Evolutionary conservation across 2,888 invertebrate genomes (phyloP), one percentile per base, ranked within the genome.

Genomic region (Petrophora chlorosata): DNA sequence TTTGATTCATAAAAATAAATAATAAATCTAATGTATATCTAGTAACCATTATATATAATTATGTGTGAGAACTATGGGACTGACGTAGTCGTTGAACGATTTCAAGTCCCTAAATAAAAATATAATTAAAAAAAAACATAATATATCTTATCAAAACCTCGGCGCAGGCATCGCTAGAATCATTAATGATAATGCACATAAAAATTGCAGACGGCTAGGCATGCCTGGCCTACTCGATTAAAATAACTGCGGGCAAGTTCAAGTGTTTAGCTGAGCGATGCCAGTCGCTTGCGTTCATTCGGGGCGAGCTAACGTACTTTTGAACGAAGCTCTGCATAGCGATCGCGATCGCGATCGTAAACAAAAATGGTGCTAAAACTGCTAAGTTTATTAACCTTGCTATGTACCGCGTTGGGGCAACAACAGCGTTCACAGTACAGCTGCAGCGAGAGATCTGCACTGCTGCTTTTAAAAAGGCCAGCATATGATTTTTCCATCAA

Each of bases 401-500:
- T 69, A 4, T 62, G 56, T 13, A 13, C 50, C 3, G 38, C 49
- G 7, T 16, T 40, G 3, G 53, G 63, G 8, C 52, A 57, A 7
- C 56, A n/a, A n/a, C n/a, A n/a, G n/a, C n/a, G n/a, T n/a, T n/a
- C n/a, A n/a, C n/a, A 52, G 1, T 72, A 71, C 28, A 47, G 43
- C 3, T 85, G 84, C 41, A 76, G 58, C 29, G 30, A 68, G 15
- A 61, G 56, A 16, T 67, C 74, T 0, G 69, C 76, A 0, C 43
- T 77, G 0, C 50, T 61, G 0, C 63, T 73, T 0, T 56, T 76
- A 9, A 81, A 76, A 49, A 52, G 64, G 19, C 77, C 82, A 0
- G 72, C 73, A 0, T 83, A 82, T 49, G 71, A 79, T 1, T 87
- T 85, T 38, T 80, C 87, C 3, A 53, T 76, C 4, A 61, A 58